phyloP scores from a whole-genome alignment of 1,140 invertebrate genomes.

The Caenorhabditis tropicalis region DNA sequence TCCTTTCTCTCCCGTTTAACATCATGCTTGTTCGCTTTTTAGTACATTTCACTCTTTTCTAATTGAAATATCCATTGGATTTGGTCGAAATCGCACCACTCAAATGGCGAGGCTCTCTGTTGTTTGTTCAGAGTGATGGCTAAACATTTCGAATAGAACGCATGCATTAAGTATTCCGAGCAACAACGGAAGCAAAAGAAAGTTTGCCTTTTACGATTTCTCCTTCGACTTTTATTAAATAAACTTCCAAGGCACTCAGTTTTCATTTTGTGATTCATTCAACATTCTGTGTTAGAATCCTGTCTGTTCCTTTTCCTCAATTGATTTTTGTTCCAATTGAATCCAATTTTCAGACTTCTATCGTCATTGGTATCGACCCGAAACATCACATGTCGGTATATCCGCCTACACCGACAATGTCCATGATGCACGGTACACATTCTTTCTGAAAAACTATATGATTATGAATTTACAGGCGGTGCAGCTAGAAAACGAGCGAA shows the following conservation, averaged over 20 bases:
- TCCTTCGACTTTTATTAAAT: slow-evolving; percentile 1
- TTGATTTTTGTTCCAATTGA: neutral
- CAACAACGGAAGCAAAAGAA: neutral
- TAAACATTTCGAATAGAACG: slow-evolving; percentile 32
- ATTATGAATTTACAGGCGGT: neutral
- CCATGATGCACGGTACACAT: slow-evolving; percentile 13
- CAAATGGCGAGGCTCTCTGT: neutral
- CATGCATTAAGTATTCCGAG: slow-evolving; percentile 9
- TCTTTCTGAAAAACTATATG: neutral
- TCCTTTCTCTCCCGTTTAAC: neutral
- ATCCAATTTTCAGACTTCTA: neutral
- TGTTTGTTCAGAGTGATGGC: slow-evolving; percentile 28
- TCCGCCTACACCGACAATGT: slow-evolving; percentile 7
- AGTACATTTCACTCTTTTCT: neutral
- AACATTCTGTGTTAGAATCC: neutral
- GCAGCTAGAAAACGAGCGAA: neutral
- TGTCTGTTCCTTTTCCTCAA: neutral
- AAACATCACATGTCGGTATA: slow-evolving; percentile 33
- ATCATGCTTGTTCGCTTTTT: neutral
- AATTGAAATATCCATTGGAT: neutral
- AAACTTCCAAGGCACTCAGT: neutral
- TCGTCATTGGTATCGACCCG: neutral
- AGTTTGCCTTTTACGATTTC: slow-evolving; percentile 37
- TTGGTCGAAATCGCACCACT: neutral
- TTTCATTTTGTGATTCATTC: neutral